A percentile compares a stretch with the other conserved stretches of the same genome.
Evolutionary conservation across 2,797 vertebrate genomes (phyloP).

Genomic region (Ceryle rudis): DNA sequence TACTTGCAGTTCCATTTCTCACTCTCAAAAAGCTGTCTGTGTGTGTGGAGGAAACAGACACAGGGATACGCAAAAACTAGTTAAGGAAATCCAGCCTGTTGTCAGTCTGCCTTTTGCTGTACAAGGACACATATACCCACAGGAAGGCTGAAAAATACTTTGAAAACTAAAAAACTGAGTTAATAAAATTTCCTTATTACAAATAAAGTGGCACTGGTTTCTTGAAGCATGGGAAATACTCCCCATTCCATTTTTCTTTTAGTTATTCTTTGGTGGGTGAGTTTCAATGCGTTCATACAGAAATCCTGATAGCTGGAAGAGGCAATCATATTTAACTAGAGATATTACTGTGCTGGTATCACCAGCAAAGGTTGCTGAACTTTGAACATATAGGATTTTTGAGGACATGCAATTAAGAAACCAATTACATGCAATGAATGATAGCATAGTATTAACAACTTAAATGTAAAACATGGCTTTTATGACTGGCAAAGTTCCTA

Average conservation of each 20-base stretch:
- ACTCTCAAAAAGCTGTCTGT: background rate
- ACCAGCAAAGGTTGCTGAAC: slow-evolving; percentile 6
- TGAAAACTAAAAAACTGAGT: background rate
- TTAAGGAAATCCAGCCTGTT: background rate
- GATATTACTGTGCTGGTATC: background rate
- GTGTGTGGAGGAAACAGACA: background rate
- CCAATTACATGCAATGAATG: slow-evolving; percentile 47
- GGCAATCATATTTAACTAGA: slow-evolving; percentile 1
- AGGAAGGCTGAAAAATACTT: background rate
- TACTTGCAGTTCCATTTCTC: background rate
- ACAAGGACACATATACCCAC: background rate
- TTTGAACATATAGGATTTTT: slow-evolving; percentile 38
- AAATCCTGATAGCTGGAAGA: slow-evolving; percentile 31
- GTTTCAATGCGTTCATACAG: background rate
- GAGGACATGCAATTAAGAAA: slow-evolving; percentile 63
- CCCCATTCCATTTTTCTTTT: background rate
- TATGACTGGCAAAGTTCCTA: background rate
- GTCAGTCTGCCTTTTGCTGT: background rate
- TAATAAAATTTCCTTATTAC: slow-evolving; percentile 11
- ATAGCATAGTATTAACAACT: slow-evolving; percentile 19
- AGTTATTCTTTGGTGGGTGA: background rate
- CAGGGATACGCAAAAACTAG: background rate
- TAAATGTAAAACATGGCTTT: background rate
- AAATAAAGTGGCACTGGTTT: slow-evolving; percentile 23
- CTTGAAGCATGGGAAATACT: slow-evolving; percentile 13